Percentiles rank a stretch among this genome's conserved stretches.
Evolutionary conservation across 2,888 invertebrate genomes (phyloP).

Genomic region (Frankliniella fusca): DNA sequence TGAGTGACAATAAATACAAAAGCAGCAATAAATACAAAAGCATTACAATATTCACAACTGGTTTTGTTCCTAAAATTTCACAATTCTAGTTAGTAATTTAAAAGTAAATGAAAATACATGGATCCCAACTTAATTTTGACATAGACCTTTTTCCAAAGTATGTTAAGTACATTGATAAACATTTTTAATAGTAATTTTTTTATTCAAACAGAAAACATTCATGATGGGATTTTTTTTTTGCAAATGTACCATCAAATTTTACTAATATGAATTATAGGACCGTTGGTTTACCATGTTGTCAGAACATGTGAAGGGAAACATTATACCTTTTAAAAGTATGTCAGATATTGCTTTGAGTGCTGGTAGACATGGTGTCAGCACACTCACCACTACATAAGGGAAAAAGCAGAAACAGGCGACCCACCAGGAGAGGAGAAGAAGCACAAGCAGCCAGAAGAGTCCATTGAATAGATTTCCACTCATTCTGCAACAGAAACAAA

Average conservation of each 20-base stretch:
- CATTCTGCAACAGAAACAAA: neutral
- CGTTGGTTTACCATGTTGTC: conserved; percentile 45
- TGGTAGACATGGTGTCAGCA: conserved; percentile 45
- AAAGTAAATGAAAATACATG: too few relatives aligned
- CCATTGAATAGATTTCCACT: conserved; percentile 38
- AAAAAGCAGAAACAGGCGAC: conserved; percentile 45
- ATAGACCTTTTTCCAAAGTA: too few relatives aligned
- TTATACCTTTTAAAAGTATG: conserved; percentile 44
- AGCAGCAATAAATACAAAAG: neutral
- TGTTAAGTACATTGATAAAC: neutral
- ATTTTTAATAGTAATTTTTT: neutral
- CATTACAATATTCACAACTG: neutral
- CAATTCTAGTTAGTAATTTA: too few relatives aligned
- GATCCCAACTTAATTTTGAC: too few relatives aligned
- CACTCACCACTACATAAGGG: conserved; percentile 44
- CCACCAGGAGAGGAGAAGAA: conserved; percentile 45
- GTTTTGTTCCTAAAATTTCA: too few relatives aligned
- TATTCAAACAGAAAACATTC: too few relatives aligned
- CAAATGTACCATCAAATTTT: neutral
- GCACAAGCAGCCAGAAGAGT: conserved; percentile 45
- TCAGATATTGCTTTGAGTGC: conserved; percentile 43
- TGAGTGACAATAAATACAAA: neutral
- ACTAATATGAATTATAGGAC: conserved; percentile 41
- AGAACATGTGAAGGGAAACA: conserved; percentile 45
- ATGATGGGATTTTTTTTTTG: neutral